A percentile compares a stretch with the other conserved stretches of the same genome.
These are phyloP conservation scores for Menidia menidia DNA, from an alignment of 2,797 vertebrate species.

Conservation along the genomic window DNA sequence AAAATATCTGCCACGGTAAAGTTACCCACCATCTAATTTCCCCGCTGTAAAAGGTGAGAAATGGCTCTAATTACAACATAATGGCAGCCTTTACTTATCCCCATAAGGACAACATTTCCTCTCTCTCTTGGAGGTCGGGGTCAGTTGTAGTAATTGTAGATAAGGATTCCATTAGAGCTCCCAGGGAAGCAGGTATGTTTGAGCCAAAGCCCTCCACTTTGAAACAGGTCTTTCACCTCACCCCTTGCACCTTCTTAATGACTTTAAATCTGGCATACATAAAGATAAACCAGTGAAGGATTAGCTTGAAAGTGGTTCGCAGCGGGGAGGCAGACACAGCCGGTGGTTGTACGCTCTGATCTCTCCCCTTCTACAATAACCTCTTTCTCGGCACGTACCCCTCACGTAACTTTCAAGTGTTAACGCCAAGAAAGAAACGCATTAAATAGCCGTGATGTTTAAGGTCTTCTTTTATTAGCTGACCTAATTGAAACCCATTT, in stretches of 20 bases:
- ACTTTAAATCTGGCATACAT: conserved; percentile 61
- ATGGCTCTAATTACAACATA: conserved; percentile 28
- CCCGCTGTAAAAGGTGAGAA: conserved; percentile 21
- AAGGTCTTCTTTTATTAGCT: conserved; percentile 11
- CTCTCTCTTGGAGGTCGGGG: conserved; percentile 27
- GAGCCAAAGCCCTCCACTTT: conserved; percentile 30
- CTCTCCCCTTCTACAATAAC: conserved; percentile 37
- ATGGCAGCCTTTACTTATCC: conserved; percentile 37
- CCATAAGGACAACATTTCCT: conserved; percentile 16
- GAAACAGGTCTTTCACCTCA: conserved; percentile 25
- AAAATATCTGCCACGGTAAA: conserved; percentile 15
- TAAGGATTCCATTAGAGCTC: conserved; percentile 37
- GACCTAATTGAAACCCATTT: conserved; percentile 25
- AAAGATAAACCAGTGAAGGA: conserved; percentile 51
- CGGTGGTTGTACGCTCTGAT: conserved; percentile 54
- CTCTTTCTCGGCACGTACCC: conserved; percentile 22
- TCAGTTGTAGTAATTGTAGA: conserved; percentile 38
- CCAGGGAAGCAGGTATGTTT: conserved; percentile 35
- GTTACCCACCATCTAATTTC: conserved; percentile 34
- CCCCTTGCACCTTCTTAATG: conserved; percentile 50
- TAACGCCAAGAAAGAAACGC: conserved; percentile 4
- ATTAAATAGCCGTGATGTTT: conserved; percentile 8
- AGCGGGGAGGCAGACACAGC: conserved; percentile 54
- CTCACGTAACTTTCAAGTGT: conserved; percentile 22
- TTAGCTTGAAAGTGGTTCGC: conserved; percentile 63